Evolutionary conservation across 2,888 invertebrate genomes (phyloP).

Genomic region (Pemphredon lugubris): DNA sequence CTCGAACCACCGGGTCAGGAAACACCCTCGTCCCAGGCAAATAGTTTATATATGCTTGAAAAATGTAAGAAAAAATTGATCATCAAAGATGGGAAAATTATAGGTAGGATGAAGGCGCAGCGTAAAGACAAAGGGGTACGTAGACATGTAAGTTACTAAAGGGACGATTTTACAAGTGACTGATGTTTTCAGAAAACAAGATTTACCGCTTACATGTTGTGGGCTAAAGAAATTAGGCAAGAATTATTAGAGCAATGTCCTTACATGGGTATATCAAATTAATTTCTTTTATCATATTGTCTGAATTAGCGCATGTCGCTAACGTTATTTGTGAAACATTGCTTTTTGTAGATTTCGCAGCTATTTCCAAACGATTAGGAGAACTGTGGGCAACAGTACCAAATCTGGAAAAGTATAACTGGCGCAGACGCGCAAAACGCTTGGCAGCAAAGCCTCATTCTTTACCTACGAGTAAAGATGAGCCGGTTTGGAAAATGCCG

Average conservation of each 20-base stretch:
- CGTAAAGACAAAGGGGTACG: conserved; percentile 89
- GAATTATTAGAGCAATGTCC: conserved; percentile 88
- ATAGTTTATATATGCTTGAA: conserved; percentile 89
- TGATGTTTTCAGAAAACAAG: conserved; percentile 84
- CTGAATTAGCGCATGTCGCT: conserved; percentile 15
- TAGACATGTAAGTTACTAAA: conserved; percentile 37
- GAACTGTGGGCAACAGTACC: conserved; percentile 94
- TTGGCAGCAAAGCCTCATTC: conserved; percentile 82
- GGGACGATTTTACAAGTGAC: conserved; percentile 31
- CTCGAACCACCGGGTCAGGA: conserved; percentile 82
- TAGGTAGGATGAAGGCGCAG: conserved; percentile 88
- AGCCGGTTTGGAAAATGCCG: conserved; percentile 76
- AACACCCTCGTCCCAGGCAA: conserved; percentile 82
- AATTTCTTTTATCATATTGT: conserved; percentile 13
- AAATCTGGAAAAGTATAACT: conserved; percentile 86
- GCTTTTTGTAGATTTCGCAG: conserved; percentile 86
- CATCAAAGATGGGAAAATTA: conserved; percentile 86
- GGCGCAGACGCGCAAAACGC: conserved; percentile 92
- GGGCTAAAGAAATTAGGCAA: conserved; percentile 92
- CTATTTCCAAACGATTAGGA: conserved; percentile 91
- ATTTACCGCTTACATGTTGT: conserved; percentile 94
- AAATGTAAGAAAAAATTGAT: conserved; percentile 89
- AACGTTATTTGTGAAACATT: conserved; percentile 51
- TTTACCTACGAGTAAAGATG: conserved; percentile 71
- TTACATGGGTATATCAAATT: conserved; percentile 84